Evolutionary conservation across 1,140 invertebrate species (phyloP).

Genomic region (Aphaenogaster rudis): DNA sequence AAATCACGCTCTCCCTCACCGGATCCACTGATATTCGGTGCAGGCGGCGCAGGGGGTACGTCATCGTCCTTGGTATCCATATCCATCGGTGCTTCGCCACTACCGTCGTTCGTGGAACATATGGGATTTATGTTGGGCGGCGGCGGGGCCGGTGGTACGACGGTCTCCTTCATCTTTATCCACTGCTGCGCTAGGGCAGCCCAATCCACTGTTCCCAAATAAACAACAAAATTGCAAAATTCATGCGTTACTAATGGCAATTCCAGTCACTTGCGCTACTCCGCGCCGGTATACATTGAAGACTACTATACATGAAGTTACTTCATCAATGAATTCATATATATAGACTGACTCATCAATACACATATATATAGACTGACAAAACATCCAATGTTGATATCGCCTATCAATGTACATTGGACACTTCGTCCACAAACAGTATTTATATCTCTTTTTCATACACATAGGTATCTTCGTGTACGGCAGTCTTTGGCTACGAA

Average conservation of each 20-base stretch:
- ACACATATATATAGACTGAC: too few relatives aligned
- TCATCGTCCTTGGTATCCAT: constrained; percentile 91
- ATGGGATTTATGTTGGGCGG: constrained; percentile 84
- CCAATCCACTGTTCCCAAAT: constrained; percentile 93
- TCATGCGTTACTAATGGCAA: neutral
- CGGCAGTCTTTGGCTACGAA: neutral
- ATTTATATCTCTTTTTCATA: too few relatives aligned
- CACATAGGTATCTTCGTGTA: too few relatives aligned
- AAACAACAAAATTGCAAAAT: neutral
- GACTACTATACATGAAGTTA: neutral
- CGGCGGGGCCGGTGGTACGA: constrained; percentile 87
- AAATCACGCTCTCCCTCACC: constrained; percentile 68
- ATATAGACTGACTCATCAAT: too few relatives aligned
- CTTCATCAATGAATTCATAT: too few relatives aligned
- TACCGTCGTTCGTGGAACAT: constrained; percentile 85
- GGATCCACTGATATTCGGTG: constrained; percentile 85
- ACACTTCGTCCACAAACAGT: too few relatives aligned
- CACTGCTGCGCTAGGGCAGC: constrained; percentile 98
- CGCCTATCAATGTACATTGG: too few relatives aligned
- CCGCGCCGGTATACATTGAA: neutral
- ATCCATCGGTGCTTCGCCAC: constrained; percentile 95
- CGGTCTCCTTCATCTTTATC: constrained; percentile 97
- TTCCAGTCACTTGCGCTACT: neutral
- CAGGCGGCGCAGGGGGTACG: constrained; percentile 85
- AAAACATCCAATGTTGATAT: too few relatives aligned